Conservation (phyloP, 1,140 invertebrate genomes). For the Rhopalosiphum maidis region DNA sequence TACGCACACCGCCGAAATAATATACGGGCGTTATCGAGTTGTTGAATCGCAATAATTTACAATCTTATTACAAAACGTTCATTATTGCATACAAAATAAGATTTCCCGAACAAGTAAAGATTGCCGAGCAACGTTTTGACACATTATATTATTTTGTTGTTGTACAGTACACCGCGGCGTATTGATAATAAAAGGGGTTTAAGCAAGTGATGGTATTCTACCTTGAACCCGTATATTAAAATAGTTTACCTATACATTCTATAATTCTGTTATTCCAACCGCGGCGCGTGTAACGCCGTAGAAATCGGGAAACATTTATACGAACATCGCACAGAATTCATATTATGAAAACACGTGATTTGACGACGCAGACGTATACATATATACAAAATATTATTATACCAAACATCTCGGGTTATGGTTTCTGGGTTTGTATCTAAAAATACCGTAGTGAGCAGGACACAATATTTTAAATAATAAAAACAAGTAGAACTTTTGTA, state of each 20-base stretch:
- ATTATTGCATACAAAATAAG: background rate
- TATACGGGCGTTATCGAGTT: background rate
- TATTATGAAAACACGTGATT: background rate
- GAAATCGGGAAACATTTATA: background rate
- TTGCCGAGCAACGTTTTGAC: background rate
- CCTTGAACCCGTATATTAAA: slow-evolving; percentile 18
- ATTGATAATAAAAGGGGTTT: background rate
- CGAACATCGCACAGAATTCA: background rate
- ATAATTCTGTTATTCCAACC: background rate
- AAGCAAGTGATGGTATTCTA: background rate
- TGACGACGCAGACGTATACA: background rate
- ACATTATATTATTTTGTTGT: background rate
- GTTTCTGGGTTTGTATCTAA: background rate
- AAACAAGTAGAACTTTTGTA: background rate
- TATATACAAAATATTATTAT: too few relatives aligned
- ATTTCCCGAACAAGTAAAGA: background rate
- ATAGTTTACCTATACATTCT: background rate
- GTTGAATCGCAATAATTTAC: background rate
- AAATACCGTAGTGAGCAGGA: background rate
- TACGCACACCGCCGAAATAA: background rate
- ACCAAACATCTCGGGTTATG: background rate
- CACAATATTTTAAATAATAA: too few relatives aligned
- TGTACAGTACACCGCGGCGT: background rate
- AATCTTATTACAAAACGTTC: slow-evolving; percentile 6
- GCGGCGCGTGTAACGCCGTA: background rate